Percentiles rank a stretch among this genome's conserved stretches.
These are phyloP conservation scores for Eurypyga helias DNA, from an alignment of 2,113 vertebrate species.

Conservation along the genomic window DNA sequence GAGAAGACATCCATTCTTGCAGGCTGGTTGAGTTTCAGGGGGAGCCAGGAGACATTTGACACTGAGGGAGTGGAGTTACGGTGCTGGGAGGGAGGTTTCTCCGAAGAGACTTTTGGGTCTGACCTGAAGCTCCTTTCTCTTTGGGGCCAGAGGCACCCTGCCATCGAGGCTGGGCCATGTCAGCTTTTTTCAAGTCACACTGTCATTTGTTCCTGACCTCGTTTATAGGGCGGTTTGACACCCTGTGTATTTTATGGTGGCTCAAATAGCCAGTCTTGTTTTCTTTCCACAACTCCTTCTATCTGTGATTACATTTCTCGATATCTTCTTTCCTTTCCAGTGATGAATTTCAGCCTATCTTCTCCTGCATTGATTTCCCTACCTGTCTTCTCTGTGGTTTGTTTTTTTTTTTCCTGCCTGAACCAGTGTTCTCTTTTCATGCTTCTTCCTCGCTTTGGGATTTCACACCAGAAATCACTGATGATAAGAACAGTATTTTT, in stretches of 20 bases:
- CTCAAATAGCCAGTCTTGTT: neutral
- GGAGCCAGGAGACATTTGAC: neutral
- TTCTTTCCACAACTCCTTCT: neutral
- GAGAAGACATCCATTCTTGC: neutral
- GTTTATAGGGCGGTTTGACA: neutral
- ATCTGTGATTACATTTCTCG: neutral
- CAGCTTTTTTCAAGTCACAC: neutral
- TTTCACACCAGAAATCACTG: constrained; percentile 5
- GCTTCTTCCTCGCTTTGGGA: neutral
- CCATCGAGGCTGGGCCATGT: neutral
- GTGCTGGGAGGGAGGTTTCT: neutral
- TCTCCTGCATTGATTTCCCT: neutral
- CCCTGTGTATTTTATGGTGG: neutral
- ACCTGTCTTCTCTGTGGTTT: neutral
- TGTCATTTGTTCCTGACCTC: neutral
- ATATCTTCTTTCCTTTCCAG: neutral
- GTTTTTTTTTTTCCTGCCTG: neutral
- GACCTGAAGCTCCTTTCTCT: neutral
- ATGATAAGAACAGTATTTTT: neutral
- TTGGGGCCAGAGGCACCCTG: neutral
- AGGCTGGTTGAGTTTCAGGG: neutral
- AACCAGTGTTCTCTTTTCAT: neutral
- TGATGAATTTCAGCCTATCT: neutral
- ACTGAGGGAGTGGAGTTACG: neutral
- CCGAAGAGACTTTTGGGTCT: neutral